These are phyloP conservation scores for Eufriesea mexicana DNA, from an alignment of 1,140 invertebrate species.

Conservation along the genomic window DNA sequence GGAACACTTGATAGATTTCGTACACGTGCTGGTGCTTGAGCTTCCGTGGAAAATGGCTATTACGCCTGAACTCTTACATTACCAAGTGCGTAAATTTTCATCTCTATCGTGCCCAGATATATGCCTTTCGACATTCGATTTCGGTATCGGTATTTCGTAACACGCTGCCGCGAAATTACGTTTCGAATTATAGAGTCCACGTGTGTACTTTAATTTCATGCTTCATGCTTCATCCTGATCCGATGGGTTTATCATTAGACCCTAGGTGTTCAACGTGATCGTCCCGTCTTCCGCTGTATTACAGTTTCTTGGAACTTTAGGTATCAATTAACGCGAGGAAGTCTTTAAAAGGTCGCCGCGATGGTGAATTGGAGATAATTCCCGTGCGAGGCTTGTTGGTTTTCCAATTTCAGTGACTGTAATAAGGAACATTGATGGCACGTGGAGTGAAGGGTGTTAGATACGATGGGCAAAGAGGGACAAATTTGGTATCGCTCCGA, in stretches of 20 bases:
- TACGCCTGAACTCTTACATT: constrained; percentile 6
- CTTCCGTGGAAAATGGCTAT: constrained; percentile 37
- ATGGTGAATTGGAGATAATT: not conserved
- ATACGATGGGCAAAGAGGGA: not conserved
- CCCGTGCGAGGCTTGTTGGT: not conserved
- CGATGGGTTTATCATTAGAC: not conserved
- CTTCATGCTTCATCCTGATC: not conserved
- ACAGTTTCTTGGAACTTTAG: not conserved
- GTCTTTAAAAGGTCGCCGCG: too few relatives aligned
- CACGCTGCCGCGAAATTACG: not conserved
- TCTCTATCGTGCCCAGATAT: constrained; percentile 10
- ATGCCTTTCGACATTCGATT: not conserved
- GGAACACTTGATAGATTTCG: constrained; percentile 46
- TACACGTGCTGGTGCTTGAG: not conserved
- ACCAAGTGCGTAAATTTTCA: constrained; percentile 4
- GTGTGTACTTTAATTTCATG: not conserved
- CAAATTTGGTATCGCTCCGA: not conserved
- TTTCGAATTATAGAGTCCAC: not conserved
- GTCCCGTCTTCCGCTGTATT: not conserved
- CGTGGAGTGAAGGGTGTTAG: too few relatives aligned
- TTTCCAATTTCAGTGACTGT: not conserved
- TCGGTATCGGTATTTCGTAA: constrained; percentile 20
- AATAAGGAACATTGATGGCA: not conserved
- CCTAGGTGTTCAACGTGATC: not conserved
- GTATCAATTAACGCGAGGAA: not conserved